Conservation (phyloP, 2,797 vertebrate genomes). For the Gymnocypris eckloni region DNA sequence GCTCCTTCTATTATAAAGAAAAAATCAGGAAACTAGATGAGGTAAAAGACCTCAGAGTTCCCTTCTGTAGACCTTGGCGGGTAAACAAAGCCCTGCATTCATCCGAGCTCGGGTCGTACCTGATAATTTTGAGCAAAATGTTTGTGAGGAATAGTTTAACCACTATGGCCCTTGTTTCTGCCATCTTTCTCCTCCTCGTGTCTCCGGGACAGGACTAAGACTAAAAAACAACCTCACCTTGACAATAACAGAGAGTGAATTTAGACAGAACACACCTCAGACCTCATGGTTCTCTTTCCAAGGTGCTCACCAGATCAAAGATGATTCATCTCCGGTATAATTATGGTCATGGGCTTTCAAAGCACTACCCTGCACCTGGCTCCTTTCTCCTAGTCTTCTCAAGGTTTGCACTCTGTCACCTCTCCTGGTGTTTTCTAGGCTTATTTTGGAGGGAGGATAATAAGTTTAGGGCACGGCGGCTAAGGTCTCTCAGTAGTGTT, state of each 20-base stretch:
- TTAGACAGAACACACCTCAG: conserved; percentile 27
- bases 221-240: conserved; percentile 67
- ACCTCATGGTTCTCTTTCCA: conserved; percentile 14
- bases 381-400: conserved; percentile 25
- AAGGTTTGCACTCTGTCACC: conserved; percentile 31
- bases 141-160: no score
- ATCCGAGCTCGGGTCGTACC: conserved; percentile 55
- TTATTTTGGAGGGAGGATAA: conserved; percentile 49
- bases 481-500: conserved; percentile 56
- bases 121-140: no score
- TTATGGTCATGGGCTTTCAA: conserved; percentile 45
- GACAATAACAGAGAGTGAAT: conserved; percentile 36
- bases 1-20: neutral
- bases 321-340: conserved; percentile 48
- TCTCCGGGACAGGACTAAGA: conserved; percentile 60
- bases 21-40: conserved; percentile 23
- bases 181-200: conserved; percentile 48
- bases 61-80: conserved; percentile 56
- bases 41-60: conserved; percentile 48
- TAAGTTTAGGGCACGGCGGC: conserved; percentile 38
- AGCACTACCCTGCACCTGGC: conserved; percentile 10
- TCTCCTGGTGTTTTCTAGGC: conserved; percentile 33
- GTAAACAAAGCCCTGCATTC: conserved; percentile 67
- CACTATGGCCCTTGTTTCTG: conserved; percentile 65
- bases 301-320: conserved; percentile 50